A percentile compares a stretch with the other conserved stretches of the same genome.
Conservation (phyloP, 2,113 vertebrate species). For the Pelecanoides urinatrix region DNA sequence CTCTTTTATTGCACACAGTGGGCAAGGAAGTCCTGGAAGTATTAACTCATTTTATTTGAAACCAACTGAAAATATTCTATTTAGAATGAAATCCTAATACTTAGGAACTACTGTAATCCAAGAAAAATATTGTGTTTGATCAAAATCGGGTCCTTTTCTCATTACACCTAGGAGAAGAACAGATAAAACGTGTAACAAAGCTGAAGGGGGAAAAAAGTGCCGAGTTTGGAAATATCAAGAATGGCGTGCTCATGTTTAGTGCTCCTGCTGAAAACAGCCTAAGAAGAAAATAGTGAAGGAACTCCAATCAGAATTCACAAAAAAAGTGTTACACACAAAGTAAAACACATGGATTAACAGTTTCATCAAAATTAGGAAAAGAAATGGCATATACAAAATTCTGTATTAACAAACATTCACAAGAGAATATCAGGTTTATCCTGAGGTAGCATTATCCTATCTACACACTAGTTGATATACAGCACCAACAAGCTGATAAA, state of each 20-base stretch:
- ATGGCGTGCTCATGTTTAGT: background rate
- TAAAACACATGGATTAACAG: background rate
- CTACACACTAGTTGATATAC: background rate
- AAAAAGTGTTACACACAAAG: background rate
- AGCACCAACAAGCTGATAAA: background rate
- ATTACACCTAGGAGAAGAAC: background rate
- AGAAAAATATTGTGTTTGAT: background rate
- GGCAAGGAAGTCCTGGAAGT: background rate
- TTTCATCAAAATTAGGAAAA: slow-evolving; percentile 3
- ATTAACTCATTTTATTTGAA: background rate
- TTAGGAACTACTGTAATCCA: background rate
- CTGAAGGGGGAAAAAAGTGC: background rate
- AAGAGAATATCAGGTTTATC: slow-evolving; percentile 1
- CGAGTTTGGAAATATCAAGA: background rate
- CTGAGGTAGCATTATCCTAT: background rate
- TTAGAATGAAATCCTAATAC: background rate
- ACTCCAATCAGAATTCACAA: background rate
- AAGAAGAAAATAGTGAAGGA: background rate
- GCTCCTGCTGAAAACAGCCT: background rate
- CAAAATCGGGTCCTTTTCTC: background rate
- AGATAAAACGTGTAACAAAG: background rate
- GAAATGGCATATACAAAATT: background rate
- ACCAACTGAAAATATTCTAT: background rate
- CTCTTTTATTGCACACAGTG: background rate
- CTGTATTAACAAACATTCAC: background rate